Evolutionary conservation across 92 coral and sea anemone genomes (phyloP).

Genomic region (Metridium senile): DNA sequence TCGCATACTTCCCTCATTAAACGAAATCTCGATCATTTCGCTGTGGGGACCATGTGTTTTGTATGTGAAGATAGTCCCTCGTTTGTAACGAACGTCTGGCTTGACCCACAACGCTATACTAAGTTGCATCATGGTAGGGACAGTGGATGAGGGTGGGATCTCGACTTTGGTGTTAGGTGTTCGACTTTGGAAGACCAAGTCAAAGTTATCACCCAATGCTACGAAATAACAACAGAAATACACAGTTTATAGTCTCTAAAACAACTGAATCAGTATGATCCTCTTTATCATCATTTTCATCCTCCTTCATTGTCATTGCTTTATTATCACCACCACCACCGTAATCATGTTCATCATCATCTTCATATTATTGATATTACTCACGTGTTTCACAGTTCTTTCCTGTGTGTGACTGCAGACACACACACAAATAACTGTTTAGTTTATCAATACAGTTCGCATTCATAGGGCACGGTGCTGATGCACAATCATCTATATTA

Average conservation of each 20-base stretch:
- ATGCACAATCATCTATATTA: constrained; percentile 69
- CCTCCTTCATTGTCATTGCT: too few relatives aligned
- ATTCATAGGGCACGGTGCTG: constrained; percentile 56
- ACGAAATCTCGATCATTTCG: constrained; percentile 47
- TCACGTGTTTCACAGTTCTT: constrained; percentile 63
- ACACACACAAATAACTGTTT: constrained; percentile 52
- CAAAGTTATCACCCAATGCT: constrained; percentile 52
- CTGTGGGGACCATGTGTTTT: constrained; percentile 28
- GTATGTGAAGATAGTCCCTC: constrained; percentile 68
- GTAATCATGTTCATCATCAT: neutral
- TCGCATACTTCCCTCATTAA: constrained; percentile 22
- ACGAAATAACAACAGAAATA: constrained; percentile 5
- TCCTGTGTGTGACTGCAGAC: constrained; percentile 60
- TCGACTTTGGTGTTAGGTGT: constrained; percentile 26
- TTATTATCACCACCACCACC: neutral
- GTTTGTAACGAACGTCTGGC: constrained; percentile 28
- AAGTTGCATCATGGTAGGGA: constrained; percentile 13
- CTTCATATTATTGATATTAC: neutral
- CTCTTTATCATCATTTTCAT: too few relatives aligned
- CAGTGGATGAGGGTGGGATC: constrained; percentile 12
- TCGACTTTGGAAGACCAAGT: constrained; percentile 35
- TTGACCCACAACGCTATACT: constrained; percentile 58
- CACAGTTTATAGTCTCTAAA: too few relatives aligned
- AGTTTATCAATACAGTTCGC: constrained; percentile 52
- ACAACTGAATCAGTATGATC: too few relatives aligned